phyloP scores from a whole-genome alignment of 2,113 vertebrate species.

The Laterallus jamaicensis region DNA sequence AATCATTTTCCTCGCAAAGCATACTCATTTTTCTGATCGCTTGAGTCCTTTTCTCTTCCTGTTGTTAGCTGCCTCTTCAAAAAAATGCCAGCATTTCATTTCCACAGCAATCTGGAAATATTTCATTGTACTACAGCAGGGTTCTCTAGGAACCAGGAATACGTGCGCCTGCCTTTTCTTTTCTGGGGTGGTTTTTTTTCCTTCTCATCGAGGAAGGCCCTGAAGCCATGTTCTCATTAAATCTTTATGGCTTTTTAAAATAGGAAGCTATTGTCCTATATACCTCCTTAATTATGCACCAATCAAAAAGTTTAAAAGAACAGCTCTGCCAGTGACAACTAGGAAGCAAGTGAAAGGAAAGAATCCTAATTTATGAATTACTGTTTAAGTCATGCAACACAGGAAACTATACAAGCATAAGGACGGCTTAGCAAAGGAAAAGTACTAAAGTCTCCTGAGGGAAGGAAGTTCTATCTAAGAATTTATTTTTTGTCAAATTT shows the following conservation, averaged over 20 bases:
- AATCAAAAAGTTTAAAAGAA: slow-evolving; percentile 37
- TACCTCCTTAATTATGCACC: slow-evolving; percentile 69
- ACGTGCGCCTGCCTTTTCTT: background rate
- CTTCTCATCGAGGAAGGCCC: slow-evolving; percentile 43
- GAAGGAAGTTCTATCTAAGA: background rate
- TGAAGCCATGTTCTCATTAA: slow-evolving; percentile 68
- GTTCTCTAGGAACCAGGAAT: slow-evolving; percentile 12
- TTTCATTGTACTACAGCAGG: slow-evolving; percentile 49
- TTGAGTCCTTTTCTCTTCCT: slow-evolving; percentile 22
- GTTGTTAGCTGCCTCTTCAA: slow-evolving; percentile 31
- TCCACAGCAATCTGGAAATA: slow-evolving; percentile 35
- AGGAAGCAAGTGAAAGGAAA: background rate
- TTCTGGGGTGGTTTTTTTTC: background rate
- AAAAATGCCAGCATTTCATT: slow-evolving; percentile 48
- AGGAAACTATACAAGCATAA: background rate
- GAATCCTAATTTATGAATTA: background rate
- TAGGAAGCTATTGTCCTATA: slow-evolving; percentile 60
- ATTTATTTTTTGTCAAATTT: background rate
- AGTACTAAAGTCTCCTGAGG: background rate
- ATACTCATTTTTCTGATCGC: slow-evolving; percentile 26
- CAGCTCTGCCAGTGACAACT: background rate
- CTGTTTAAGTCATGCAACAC: background rate
- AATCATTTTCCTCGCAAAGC: slow-evolving; percentile 54
- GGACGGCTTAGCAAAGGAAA: background rate
- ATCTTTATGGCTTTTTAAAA: slow-evolving; percentile 66